These are phyloP conservation scores for Jordanella pulchra DNA, from an alignment of 2,797 vertebrate species.

Conservation along the genomic window DNA sequence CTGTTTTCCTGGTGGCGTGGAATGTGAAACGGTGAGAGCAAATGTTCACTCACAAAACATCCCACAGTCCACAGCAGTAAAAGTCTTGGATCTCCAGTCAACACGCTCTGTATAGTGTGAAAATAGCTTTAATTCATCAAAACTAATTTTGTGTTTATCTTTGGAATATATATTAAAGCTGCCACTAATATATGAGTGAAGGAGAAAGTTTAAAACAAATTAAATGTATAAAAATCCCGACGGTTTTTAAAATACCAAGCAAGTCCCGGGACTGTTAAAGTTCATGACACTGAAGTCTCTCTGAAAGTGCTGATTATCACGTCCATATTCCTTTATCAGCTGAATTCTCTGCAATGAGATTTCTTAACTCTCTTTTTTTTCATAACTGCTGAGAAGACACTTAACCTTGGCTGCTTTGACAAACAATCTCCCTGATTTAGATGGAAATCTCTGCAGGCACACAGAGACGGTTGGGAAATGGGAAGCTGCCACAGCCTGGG, in stretches of 20 bases:
- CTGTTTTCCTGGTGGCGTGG: slow-evolving; percentile 22
- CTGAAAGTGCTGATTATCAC: slow-evolving; percentile 27
- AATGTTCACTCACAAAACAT: slow-evolving; percentile 30
- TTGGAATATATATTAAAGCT: neutral
- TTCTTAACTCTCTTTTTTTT: slow-evolving; percentile 25
- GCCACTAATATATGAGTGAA: neutral
- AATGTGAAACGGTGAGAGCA: slow-evolving; percentile 65
- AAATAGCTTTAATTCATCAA: no score
- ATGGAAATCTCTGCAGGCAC: slow-evolving; percentile 41
- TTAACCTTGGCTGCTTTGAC: slow-evolving; percentile 20
- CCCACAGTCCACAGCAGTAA: neutral
- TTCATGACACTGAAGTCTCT: slow-evolving; percentile 8
- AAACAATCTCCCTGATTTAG: slow-evolving; percentile 43
- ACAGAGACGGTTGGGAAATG: slow-evolving; percentile 57
- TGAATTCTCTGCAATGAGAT: slow-evolving; percentile 9
- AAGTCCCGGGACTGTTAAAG: neutral
- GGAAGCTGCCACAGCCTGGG: slow-evolving; percentile 69
- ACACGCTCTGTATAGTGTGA: neutral
- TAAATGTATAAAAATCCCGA: slow-evolving; percentile 7
- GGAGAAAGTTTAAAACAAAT: neutral
- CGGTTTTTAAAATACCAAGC: neutral
- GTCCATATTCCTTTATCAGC: slow-evolving; percentile 42
- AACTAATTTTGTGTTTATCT: neutral
- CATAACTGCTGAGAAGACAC: slow-evolving; percentile 51
- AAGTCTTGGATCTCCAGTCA: neutral